Conservation (phyloP, 1,140 invertebrate genomes). For the Cyrtorhinus lividipennis region DNA sequence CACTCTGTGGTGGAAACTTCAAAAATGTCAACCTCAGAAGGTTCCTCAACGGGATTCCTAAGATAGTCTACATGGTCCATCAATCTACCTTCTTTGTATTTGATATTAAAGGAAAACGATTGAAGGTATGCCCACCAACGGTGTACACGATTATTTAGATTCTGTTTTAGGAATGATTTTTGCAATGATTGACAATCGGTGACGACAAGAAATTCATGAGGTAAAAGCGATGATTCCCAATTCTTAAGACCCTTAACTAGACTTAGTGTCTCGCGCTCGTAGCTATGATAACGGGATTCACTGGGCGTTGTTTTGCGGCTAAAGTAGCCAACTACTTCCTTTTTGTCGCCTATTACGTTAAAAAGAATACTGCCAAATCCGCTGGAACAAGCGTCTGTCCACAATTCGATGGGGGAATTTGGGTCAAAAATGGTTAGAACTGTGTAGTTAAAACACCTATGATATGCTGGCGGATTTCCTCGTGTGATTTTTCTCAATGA, state of each 20-base stretch:
- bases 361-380: constrained; percentile 22
- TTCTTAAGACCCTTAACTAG: constrained; percentile 27
- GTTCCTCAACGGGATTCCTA: too few relatives aligned
- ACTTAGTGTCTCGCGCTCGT: constrained; percentile 30
- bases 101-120: constrained; percentile 29
- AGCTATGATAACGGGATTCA: constrained; percentile 29
- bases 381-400: constrained; percentile 22
- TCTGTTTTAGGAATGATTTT: constrained; percentile 25
- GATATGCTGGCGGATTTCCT: neutral
- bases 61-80: constrained; percentile 33
- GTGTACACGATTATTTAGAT: constrained; percentile 28
- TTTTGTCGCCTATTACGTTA: constrained; percentile 10
- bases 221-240: constrained; percentile 29
- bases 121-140: constrained; percentile 28
- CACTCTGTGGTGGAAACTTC: too few relatives aligned
- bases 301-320: constrained; percentile 24
- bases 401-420: constrained; percentile 25
- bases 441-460: constrained; percentile 22
- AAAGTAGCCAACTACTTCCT: constrained; percentile 28
- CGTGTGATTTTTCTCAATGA: neutral
- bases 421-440: constrained; percentile 29
- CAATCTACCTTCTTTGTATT: constrained; percentile 27
- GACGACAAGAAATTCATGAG: constrained; percentile 28
- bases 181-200: constrained; percentile 30
- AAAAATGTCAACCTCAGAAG: too few relatives aligned